Evolutionary conservation across 2,113 vertebrate genomes (phyloP).

Genomic region (Monopterus albus): DNA sequence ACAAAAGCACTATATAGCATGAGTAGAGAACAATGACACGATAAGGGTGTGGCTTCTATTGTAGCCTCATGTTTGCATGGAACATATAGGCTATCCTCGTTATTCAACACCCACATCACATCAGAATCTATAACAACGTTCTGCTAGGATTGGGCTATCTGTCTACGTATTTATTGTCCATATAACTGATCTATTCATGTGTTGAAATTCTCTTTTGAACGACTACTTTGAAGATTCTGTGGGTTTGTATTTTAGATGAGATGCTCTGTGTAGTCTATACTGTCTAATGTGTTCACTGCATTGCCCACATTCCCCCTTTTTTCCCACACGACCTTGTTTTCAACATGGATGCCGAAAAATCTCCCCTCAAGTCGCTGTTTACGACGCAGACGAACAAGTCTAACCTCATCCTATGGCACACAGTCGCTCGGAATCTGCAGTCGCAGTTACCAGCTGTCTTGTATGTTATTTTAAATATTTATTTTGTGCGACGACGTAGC

Average conservation of each 20-base stretch:
- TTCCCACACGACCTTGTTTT: slow-evolving; percentile 79
- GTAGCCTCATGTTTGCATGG: too few relatives aligned
- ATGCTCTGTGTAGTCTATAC: not conserved
- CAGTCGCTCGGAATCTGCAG: not conserved
- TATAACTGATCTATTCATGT: too few relatives aligned
- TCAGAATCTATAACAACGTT: too few relatives aligned
- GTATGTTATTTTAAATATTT: slow-evolving; percentile 2
- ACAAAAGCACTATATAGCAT: too few relatives aligned
- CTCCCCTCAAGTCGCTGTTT: slow-evolving; percentile 51
- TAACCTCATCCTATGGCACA: not conserved
- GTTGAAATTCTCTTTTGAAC: too few relatives aligned
- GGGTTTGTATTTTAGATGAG: not conserved
- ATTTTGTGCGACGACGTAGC: not conserved
- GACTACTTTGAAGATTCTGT: not conserved
- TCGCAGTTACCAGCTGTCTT: too few relatives aligned
- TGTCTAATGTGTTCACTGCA: slow-evolving; percentile 73
- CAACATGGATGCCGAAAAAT: slow-evolving; percentile 81
- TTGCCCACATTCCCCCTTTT: slow-evolving; percentile 79
- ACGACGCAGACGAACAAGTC: not conserved
- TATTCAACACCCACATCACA: too few relatives aligned
- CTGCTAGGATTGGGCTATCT: too few relatives aligned
- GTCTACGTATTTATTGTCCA: too few relatives aligned
- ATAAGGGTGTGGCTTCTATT: too few relatives aligned
- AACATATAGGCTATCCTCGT: too few relatives aligned
- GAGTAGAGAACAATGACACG: too few relatives aligned